phyloP scores from a whole-genome alignment of 2,113 vertebrate species.

The Typhlomys cinereus region DNA sequence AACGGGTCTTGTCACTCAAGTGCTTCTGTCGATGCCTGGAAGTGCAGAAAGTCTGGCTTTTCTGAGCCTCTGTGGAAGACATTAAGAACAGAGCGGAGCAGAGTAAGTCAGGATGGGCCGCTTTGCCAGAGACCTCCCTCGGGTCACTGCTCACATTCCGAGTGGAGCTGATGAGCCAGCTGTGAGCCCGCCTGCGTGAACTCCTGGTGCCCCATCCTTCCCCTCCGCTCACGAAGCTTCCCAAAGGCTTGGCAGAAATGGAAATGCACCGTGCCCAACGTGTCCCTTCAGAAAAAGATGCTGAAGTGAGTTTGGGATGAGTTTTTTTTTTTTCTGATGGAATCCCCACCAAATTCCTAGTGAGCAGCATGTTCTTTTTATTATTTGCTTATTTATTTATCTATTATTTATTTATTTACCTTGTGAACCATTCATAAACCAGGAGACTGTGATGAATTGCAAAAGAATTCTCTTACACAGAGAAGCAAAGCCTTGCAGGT shows the following conservation, averaged over 20 bases:
- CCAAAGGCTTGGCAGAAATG: background rate
- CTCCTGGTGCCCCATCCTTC: background rate
- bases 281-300: background rate
- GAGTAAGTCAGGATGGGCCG: background rate
- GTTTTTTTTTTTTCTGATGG: background rate
- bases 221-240: background rate
- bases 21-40: background rate
- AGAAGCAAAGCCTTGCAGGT: background rate
- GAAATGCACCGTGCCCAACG: background rate
- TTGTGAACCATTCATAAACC: background rate
- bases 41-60: background rate
- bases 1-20: background rate
- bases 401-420: too few species aligned
- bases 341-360: background rate
- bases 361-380: background rate
- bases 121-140: background rate
- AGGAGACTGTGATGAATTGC: background rate
- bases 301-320: too few species aligned
- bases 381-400: too few species aligned
- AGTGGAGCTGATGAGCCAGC: conserved; percentile 9
- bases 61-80: background rate
- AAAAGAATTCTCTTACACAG: background rate
- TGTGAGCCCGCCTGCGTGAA: background rate
- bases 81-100: conserved; percentile 4
- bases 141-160: background rate